Base-by-base conservation (phyloP, 2,113 vertebrate genomes). In the Saguinus midas region DNA sequence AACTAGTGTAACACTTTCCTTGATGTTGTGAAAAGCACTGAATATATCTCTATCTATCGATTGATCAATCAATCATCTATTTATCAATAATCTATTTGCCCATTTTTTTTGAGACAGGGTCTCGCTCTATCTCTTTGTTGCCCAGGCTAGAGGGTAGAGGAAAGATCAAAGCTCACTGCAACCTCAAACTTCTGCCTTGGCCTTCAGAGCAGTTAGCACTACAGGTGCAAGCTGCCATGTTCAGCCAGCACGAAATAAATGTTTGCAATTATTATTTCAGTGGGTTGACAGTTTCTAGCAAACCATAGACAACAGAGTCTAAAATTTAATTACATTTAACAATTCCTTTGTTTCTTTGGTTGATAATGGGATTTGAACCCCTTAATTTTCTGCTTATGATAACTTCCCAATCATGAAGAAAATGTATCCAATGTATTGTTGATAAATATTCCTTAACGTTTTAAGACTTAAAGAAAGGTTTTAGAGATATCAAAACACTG, bases 261-360 rank as follows among this genome's bases (percentile, higher is more conserved):
- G 55, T 96, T 50, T 86, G 23, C 79, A 81, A 85, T 93, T 84
- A 87, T 72, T n/a, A 55, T 21, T 76, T 25, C 52, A 3, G 8
- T 45, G 1, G 50, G 57, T 64, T 79, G 58, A 73, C n/a, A 32
- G 13, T 75, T 97, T 64, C 68, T 68, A 61, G 10, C 35, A 95
- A 94, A 85, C 35, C 27, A 45, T 40, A 91, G 73, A 81, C 0
- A 52, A 18, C 48, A 58, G 81, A 95, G 17, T 61, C 96, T 50
- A 68, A 82, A 73, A 82, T 91, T 76, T 78, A 73, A 95, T 92
- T 58, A 37, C 21, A 40, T 55, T 91, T 73, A 88, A 89, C 29
- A 94, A 57, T 12, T 12, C 35, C 40, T 95, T 52, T 25, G 7
- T 91, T 68, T 94, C 17, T 27, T 72, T 50, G 11, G 13, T 6